phyloP scores from a whole-genome alignment of 2,113 vertebrate species.

The Podiceps cristatus region DNA sequence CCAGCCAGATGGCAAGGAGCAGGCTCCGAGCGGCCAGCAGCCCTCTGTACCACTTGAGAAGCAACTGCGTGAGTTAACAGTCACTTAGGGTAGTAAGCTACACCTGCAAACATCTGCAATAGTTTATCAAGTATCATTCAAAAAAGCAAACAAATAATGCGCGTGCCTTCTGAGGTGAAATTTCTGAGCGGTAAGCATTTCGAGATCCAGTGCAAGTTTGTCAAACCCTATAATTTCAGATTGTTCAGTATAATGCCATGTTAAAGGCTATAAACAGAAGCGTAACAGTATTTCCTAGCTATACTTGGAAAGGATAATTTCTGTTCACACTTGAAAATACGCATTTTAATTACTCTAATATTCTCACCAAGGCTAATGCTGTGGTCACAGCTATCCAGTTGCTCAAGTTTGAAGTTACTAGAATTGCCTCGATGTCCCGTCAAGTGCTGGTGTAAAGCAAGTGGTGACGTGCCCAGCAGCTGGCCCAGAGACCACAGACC shows the following conservation, averaged over 20 bases:
- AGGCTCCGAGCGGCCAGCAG: background rate
- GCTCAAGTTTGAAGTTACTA: accelerated
- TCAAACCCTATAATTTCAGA: background rate
- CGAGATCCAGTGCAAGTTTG: background rate
- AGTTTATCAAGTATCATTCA: background rate
- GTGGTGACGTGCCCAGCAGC: background rate
- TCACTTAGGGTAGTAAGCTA: conserved; percentile 46
- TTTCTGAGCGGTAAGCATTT: background rate
- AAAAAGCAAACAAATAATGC: background rate
- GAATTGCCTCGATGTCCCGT: background rate
- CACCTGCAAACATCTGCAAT: conserved; percentile 71
- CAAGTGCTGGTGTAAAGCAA: background rate
- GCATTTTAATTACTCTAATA: background rate
- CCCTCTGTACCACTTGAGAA: background rate
- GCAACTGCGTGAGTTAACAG: background rate
- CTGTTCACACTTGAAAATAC: accelerated
- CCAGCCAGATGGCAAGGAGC: conserved; percentile 65
- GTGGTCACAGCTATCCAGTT: accelerated
- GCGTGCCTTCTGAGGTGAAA: background rate
- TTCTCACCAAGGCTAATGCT: accelerated
- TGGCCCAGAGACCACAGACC: accelerated
- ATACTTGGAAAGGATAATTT: background rate
- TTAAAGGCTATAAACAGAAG: background rate
- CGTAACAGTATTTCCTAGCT: background rate
- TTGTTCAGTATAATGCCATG: accelerated